phyloP scores from a whole-genome alignment of 2,888 invertebrate species.

The Ligdia adustata region DNA sequence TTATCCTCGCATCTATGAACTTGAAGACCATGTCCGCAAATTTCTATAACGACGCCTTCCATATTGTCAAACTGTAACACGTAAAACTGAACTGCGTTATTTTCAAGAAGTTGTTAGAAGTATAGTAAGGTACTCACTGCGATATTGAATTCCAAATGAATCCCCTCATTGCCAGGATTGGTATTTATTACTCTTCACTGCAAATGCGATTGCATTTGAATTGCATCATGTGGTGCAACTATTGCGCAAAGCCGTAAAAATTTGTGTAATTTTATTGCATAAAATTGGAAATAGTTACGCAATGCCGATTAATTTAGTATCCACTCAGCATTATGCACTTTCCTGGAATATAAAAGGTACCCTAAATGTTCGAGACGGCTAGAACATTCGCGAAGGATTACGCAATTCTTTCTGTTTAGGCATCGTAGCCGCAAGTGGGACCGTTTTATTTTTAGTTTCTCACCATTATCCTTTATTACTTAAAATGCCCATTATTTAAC shows the following conservation, averaged over 20 bases:
- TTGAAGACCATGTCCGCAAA: slow-evolving; percentile 2
- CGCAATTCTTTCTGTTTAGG: too few relatives aligned
- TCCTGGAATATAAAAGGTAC: too few relatives aligned
- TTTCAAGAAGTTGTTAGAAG: not conserved
- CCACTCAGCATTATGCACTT: too few relatives aligned
- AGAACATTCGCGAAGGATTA: too few relatives aligned
- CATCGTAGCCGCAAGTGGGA: too few relatives aligned
- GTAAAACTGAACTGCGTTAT: slow-evolving; percentile 5
- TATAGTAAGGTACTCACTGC: not conserved
- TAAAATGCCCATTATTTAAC: too few relatives aligned
- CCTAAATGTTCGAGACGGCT: too few relatives aligned
- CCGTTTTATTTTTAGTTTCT: too few relatives aligned
- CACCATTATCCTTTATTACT: too few relatives aligned
- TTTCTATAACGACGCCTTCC: slow-evolving; percentile 24
- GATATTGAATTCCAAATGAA: slow-evolving; percentile 4
- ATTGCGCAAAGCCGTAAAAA: not conserved
- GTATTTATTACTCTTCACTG: too few relatives aligned
- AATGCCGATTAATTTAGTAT: too few relatives aligned
- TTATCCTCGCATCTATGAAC: not conserved
- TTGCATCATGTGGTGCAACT: not conserved
- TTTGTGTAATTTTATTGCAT: slow-evolving; percentile 3
- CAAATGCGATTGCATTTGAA: not conserved
- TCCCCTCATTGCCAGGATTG: not conserved
- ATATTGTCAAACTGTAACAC: slow-evolving; percentile 16
- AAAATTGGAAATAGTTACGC: slow-evolving; percentile 10